Evolutionary conservation across 2,888 invertebrate genomes (phyloP), one percentile per base, ranked within the genome.

Genomic region (Clunio marinus): DNA sequence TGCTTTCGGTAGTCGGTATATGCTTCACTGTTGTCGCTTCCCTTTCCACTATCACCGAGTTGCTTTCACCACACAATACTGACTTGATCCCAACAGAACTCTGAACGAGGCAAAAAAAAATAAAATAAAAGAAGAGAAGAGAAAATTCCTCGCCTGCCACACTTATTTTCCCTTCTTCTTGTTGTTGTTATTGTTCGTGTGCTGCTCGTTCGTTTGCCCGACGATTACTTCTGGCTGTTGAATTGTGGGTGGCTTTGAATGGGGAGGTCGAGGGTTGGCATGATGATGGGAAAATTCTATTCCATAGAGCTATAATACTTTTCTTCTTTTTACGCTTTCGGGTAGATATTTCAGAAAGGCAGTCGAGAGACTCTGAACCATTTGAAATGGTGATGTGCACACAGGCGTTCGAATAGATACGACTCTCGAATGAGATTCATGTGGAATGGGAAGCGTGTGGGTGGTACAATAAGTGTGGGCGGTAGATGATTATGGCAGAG

Each of bases 221-320:
- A 60, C 60, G 63, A 63, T 63, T 63, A 63, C 63, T 63, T 63
- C 63, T 63, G 63, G 63, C 63, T 63, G 63, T 63, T 63, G 63
- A 63, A 63, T 32, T 41, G 37, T 63, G 63, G 57, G 63, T 45
- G 63, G 45, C 46, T 25, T 63, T 41, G 63, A 45, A 24, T 25
- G 24, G n/a, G 46, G 27, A 24, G 25, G 51, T 20, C 22, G 51
- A 20, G 20, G 17, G 51, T 22, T 51, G 51, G 46, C 63, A 63
- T 63, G 63, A 63, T 37, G 63, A 63, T 63, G 63, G 28, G 63
- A 63, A 63, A 63, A 62, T 45, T 46, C 32, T 32, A 13, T 25
- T 59, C 27, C 22, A 59, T 59, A 41, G 60, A 63, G 63, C 63
- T 15, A 63, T 63, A 63, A 63, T 63, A 63, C 46, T 63, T 32